phyloP scores from a whole-genome alignment of 2,797 vertebrate genomes.

The Amphiprion clarkii region DNA sequence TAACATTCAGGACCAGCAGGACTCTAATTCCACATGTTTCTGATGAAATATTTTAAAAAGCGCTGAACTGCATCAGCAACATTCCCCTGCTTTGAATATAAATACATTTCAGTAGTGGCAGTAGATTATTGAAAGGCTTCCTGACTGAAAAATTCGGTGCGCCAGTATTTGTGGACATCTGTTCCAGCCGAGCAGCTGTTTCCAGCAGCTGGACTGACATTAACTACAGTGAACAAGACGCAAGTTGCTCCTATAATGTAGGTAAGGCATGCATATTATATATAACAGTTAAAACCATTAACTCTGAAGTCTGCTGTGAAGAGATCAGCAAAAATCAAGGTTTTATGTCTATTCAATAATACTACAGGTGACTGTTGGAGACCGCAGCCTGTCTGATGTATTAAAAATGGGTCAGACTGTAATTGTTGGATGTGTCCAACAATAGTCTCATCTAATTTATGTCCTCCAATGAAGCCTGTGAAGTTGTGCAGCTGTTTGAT shows the following conservation, averaged over 20 bases:
- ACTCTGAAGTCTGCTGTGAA: constrained; percentile 1
- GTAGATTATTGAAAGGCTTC: constrained; percentile 6
- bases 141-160: constrained; percentile 4
- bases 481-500: background rate
- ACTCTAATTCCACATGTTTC: background rate
- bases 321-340: background rate
- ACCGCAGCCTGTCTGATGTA: background rate
- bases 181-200: constrained; percentile 34
- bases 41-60: background rate
- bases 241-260: background rate
- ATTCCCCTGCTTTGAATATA: constrained; percentile 1
- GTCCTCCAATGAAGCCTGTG: background rate
- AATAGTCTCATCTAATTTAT: constrained; percentile 4
- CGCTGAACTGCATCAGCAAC: constrained; percentile 3
- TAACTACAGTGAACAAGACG: constrained; percentile 9
- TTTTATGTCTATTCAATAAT: background rate
- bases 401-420: background rate
- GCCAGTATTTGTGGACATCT: constrained; percentile 18
- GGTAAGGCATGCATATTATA: background rate
- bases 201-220: constrained; percentile 20
- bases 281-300: background rate
- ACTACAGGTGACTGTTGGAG: background rate
- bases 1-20: background rate
- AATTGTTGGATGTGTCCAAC: background rate
- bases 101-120: constrained; percentile 3